Base-by-base conservation (phyloP, 1,140 invertebrate genomes). In the Bombus terrestris region DNA sequence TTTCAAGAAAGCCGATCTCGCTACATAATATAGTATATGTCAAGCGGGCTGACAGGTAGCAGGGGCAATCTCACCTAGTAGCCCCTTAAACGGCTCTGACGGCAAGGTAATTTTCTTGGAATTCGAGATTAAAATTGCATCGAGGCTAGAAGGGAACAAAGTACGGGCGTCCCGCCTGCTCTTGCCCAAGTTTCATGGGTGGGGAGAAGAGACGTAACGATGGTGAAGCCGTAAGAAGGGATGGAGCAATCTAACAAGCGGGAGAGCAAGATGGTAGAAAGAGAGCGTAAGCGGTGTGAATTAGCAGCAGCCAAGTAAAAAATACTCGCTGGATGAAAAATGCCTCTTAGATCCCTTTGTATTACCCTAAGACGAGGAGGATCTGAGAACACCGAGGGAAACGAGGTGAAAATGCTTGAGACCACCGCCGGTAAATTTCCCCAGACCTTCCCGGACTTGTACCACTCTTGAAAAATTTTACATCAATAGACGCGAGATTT, bases 91-190 rank as follows among this genome's bases (percentile, higher is more conserved):
- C 88, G 91, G 93, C 83, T 94, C 93, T 94, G 94, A 95, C 93
- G 93, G 93, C 88, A 92, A 94, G 93, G 93, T 95, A 95, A 95
- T 95, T 95, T 95, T 94, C 94, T 93, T 86, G 93, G 92, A 95
- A 95, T 95, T 94, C 93, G 91, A 94, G 94, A 95, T 95, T 95
- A 95, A 95, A 95, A 95, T 95, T 95, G 94, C 93, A 94, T 94
- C 89, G 88, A 91, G 75, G 71, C 37, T 76, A 80, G 82, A 76
- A 87, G 85, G 90, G 93, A 94, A 94, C 92, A 93, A 93, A 93
- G 93, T 92, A 89, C 89, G 88, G 91, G n/a, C 32, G n/a, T 88
- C 35, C 75, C 81, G 84, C 82, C 84, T 83, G 88, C 78, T 84
- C 86, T 43, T 74, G 86, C 43, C 10, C 41, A 53, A 32, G 18